Evolutionary conservation across 1,140 invertebrate species (phyloP).

Genomic region (Drosophila kohkoa): DNA sequence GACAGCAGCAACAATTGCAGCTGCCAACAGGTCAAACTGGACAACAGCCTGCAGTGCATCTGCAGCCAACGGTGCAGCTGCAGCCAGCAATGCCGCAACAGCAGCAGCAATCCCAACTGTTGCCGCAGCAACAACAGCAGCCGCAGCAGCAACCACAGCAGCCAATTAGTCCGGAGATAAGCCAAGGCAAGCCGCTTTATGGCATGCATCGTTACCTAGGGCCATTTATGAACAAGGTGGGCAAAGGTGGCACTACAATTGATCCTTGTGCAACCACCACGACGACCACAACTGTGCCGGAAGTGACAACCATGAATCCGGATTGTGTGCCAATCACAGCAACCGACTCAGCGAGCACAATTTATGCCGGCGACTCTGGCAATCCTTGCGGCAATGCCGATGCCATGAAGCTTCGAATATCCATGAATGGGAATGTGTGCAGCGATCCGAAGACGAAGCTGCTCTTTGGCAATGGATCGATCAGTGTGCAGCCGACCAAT

Average conservation of each 20-base stretch:
- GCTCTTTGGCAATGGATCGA: slow-evolving; percentile 70
- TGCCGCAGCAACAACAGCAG: slow-evolving; percentile 11
- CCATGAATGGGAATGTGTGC: slow-evolving; percentile 68
- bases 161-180: not conserved
- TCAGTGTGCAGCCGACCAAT: slow-evolving; percentile 48
- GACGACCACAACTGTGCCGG: not conserved
- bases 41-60: not conserved
- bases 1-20: slow-evolving; percentile 8
- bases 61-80: slow-evolving; percentile 8
- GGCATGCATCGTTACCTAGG: slow-evolving; percentile 34
- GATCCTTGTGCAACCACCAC: slow-evolving; percentile 33
- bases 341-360: not conserved
- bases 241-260: slow-evolving; percentile 6
- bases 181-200: slow-evolving; percentile 8
- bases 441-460: slow-evolving; percentile 64
- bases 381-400: slow-evolving; percentile 46
- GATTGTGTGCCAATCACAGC: slow-evolving; percentile 47
- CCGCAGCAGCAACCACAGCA: slow-evolving; percentile 13
- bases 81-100: slow-evolving; percentile 5
- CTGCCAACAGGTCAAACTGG: not conserved
- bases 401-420: slow-evolving; percentile 63
- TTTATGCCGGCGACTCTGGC: too few species aligned
- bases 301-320: slow-evolving; percentile 51
- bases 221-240: slow-evolving; percentile 38
- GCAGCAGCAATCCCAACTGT: slow-evolving; percentile 2